phyloP scores from a whole-genome alignment of 2,797 vertebrate species.

The Ciconia nigra region DNA sequence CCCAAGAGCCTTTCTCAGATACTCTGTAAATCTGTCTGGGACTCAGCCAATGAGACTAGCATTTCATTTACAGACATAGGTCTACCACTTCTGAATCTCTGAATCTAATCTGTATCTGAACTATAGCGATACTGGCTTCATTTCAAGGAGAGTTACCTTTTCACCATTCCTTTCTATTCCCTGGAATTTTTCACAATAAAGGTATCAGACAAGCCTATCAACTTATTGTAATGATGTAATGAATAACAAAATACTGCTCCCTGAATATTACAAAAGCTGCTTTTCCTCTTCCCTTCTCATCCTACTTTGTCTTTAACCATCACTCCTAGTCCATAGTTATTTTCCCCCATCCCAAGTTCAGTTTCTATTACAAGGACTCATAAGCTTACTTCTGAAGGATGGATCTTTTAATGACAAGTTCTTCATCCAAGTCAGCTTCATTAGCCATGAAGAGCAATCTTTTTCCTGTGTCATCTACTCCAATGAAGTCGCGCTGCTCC shows the following conservation, averaged over 20 bases:
- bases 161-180: background rate
- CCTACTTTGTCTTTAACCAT: background rate
- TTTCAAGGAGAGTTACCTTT: background rate
- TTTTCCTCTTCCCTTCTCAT: background rate
- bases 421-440: constrained; percentile 96
- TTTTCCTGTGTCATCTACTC: constrained; percentile 90
- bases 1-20: background rate
- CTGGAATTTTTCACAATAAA: background rate
- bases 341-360: background rate
- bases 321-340: background rate
- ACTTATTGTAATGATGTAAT: background rate
- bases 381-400: constrained; percentile 91
- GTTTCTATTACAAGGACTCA: constrained; percentile 39
- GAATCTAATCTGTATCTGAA: background rate
- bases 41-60: background rate
- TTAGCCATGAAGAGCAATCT: constrained; percentile 97
- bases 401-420: constrained; percentile 90
- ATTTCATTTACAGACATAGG: background rate
- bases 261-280: background rate
- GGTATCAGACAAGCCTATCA: background rate
- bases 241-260: background rate
- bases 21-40: background rate
- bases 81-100: background rate
- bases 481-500: constrained; percentile 97
- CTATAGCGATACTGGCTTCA: background rate